phyloP scores from a whole-genome alignment of 1,140 invertebrate species.

The Drosophila bocki region DNA sequence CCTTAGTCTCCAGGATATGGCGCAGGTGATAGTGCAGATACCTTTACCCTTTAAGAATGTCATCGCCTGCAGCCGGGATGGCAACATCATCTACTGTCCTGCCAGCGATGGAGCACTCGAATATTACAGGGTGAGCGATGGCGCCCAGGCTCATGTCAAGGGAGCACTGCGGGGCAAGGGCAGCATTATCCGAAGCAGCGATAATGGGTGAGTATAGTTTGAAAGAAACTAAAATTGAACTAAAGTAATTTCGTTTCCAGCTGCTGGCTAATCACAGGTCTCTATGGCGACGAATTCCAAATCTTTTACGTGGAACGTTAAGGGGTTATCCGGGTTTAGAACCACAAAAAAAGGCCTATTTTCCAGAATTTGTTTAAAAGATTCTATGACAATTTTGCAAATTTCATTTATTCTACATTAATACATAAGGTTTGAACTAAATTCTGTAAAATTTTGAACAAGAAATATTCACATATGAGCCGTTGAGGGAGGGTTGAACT shows the following conservation, averaged over 20 bases:
- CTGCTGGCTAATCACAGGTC: slow-evolving; percentile 74
- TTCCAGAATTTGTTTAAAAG: too few species aligned
- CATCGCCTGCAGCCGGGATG: slow-evolving; percentile 69
- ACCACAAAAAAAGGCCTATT: too few species aligned
- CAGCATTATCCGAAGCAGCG: slow-evolving; percentile 69
- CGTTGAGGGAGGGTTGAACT: too few species aligned
- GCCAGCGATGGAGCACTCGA: slow-evolving; percentile 73
- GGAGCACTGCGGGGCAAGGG: slow-evolving; percentile 71
- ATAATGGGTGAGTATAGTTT: slow-evolving; percentile 66
- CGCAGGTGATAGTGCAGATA: slow-evolving; percentile 71
- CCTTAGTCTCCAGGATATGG: slow-evolving; percentile 49
- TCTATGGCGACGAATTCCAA: slow-evolving; percentile 74
- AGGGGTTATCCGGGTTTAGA: too few species aligned
- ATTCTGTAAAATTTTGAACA: too few species aligned
- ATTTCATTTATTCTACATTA: too few species aligned
- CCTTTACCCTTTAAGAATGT: slow-evolving; percentile 80
- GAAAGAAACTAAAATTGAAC: too few species aligned
- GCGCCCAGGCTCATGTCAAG: slow-evolving; percentile 64
- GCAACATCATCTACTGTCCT: slow-evolving; percentile 71
- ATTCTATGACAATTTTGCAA: too few species aligned
- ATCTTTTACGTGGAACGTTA: slow-evolving; percentile 56
- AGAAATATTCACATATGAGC: too few species aligned
- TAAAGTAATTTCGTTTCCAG: slow-evolving; percentile 32
- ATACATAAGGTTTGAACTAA: too few species aligned
- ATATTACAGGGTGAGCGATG: slow-evolving; percentile 66